Evolutionary conservation across 2,888 invertebrate species (phyloP).

Genomic region (Aspidapion aeneum): DNA sequence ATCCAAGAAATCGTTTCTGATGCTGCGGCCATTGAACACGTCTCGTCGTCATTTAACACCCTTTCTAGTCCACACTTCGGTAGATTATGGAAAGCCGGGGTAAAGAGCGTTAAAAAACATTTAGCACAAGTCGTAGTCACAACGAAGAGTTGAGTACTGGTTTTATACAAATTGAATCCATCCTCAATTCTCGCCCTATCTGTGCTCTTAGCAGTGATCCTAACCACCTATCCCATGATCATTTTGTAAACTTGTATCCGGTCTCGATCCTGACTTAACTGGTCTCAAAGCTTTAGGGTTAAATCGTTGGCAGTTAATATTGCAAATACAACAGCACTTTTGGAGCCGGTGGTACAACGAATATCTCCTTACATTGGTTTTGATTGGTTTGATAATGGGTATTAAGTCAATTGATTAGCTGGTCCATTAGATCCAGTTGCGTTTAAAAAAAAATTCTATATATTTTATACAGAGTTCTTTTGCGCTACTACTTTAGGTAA

Average conservation of each 20-base stretch:
- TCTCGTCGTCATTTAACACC: background rate
- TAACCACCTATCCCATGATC: background rate
- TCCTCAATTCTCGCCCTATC: constrained; percentile 1
- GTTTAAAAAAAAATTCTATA: no score
- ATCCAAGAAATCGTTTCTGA: background rate
- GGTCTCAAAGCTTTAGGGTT: background rate
- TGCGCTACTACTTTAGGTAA: no score
- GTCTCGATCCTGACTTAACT: background rate
- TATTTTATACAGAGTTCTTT: no score
- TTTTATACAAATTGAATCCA: background rate
- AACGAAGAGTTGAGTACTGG: background rate
- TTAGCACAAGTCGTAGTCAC: background rate
- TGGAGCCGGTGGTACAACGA: background rate
- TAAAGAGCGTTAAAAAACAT: constrained; percentile 1
- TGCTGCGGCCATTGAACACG: background rate
- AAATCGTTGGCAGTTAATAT: background rate
- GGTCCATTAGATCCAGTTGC: no score
- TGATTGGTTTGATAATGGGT: no score
- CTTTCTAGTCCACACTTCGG: background rate
- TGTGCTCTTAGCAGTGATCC: background rate
- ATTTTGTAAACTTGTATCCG: background rate
- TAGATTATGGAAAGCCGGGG: constrained; percentile 1
- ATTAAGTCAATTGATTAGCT: no score
- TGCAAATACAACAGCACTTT: background rate
- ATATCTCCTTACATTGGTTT: background rate